A percentile compares a stretch with the other conserved stretches of the same genome.
phyloP scores from a whole-genome alignment of 1,140 invertebrate genomes.

The Drosophila kanapiae region DNA sequence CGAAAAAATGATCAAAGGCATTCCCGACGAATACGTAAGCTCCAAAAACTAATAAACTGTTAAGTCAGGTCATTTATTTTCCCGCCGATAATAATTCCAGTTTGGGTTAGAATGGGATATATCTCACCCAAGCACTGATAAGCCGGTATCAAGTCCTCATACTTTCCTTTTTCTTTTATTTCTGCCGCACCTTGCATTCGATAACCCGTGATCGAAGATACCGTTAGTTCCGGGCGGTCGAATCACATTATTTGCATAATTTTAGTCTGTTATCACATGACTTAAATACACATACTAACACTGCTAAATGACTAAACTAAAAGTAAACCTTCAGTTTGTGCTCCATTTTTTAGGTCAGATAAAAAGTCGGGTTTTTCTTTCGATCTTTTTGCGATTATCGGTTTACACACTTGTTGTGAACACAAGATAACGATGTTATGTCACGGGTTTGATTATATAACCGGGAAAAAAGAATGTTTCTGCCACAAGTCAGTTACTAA shows the following conservation, averaged over 20 bases:
- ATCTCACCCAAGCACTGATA: constrained; percentile 1
- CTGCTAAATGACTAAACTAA: constrained; percentile 8
- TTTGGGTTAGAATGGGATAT: constrained; percentile 5
- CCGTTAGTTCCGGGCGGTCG: not conserved
- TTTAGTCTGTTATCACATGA: constrained; percentile 33
- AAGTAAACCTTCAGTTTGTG: constrained; percentile 7
- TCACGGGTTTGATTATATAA: constrained; percentile 27
- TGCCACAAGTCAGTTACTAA: not conserved
- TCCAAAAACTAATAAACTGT: constrained; percentile 7
- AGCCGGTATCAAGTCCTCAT: not conserved
- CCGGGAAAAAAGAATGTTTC: not conserved
- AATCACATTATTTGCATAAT: constrained; percentile 33
- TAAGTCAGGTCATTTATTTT: constrained; percentile 20
- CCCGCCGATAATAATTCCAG: constrained; percentile 14
- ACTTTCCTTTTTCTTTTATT: not conserved
- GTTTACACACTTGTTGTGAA: constrained; percentile 12
- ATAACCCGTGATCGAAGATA: constrained; percentile 33
- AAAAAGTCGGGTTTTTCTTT: constrained; percentile 24
- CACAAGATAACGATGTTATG: constrained; percentile 41
- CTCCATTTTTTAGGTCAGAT: constrained; percentile 30
- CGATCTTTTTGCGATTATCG: constrained; percentile 34
- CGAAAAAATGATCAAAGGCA: constrained; percentile 37
- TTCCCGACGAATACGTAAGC: constrained; percentile 13
- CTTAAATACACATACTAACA: constrained; percentile 1
- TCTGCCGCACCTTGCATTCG: constrained; percentile 12